phyloP scores from a whole-genome alignment of 2,797 vertebrate genomes.

The Varecia variegata region DNA sequence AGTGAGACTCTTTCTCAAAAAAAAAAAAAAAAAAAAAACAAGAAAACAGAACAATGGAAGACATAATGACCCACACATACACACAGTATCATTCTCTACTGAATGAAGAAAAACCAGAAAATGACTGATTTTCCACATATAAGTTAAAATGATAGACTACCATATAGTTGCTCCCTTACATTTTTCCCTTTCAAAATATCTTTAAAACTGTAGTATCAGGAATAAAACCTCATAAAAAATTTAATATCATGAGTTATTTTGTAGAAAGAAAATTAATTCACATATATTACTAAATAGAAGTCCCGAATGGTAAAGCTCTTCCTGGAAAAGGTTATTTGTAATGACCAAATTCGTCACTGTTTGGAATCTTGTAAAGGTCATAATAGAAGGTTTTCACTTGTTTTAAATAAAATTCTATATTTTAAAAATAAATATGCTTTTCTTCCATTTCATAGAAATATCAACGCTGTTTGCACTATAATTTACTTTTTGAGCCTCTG shows the following conservation, averaged over 20 bases:
- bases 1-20: too few relatives aligned
- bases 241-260: slow-evolving; percentile 82
- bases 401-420: slow-evolving; percentile 91
- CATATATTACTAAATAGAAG: slow-evolving; percentile 79
- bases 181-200: neutral
- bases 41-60: neutral
- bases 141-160: slow-evolving; percentile 38
- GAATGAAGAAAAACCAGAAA: slow-evolving; percentile 31
- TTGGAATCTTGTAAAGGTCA: slow-evolving; percentile 93
- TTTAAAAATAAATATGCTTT: slow-evolving; percentile 88
- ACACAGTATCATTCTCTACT: neutral
- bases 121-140: neutral
- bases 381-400: slow-evolving; percentile 85
- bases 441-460: slow-evolving; percentile 90
- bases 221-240: slow-evolving; percentile 71
- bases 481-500: slow-evolving; percentile 88
- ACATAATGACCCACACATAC: neutral
- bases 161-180: neutral
- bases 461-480: slow-evolving; percentile 88
- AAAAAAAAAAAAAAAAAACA: neutral
- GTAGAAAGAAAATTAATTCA: slow-evolving; percentile 83
- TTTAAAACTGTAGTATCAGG: slow-evolving; percentile 48
- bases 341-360: slow-evolving; percentile 91
- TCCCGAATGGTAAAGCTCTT: slow-evolving; percentile 78
- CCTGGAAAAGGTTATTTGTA: slow-evolving; percentile 90